Base-by-base conservation (phyloP, 2,888 invertebrate species). In the Drosophila kanekoi region DNA sequence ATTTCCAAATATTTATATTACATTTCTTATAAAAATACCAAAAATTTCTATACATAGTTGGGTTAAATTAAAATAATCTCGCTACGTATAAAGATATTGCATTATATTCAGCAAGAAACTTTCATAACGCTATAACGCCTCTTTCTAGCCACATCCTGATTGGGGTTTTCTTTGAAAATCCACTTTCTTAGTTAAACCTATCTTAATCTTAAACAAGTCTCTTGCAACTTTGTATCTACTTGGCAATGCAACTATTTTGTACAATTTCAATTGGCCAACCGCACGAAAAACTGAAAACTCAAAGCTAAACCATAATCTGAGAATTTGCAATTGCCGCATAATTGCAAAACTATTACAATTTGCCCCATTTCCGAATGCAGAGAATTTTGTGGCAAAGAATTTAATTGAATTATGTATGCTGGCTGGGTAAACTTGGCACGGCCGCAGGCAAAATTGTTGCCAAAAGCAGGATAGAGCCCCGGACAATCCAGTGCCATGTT, bases 321-420 rank as follows among this genome's bases (percentile, higher is more conserved):
- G 63, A 45, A 72, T 67, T 71, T 60, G 59, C 47, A 60, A 70
- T 70, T 77, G 73, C 68, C 54, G 74, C 79, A 82, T 85, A 82
- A 83, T 85, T 79, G 79, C 79, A 43, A 81, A 82, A 82, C 71
- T 82, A 79, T 79, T 72, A 72, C 83, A 82, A 85, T 79, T 82
- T 81, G 74, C 57, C 56, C 61, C 58, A 56, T 62, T 71, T 74
- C 56, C 54, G 52, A 52, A 37, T 47, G 62, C 58, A 41, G 45
- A 76, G 43, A 64, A 56, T 63, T 16, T 41, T 60, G 61, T 64
- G 63, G 58, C 71, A 76, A 70, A 51, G 68, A 76, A 71, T 78
- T 78, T 83, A 83, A 83, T 83, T 83, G 85, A 83, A 83, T 82
- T 82, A 84, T 79, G 69, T 38, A 71, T 65, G 79, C 68, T 62